phyloP scores from a whole-genome alignment of 2,113 vertebrate species.

The Chitala chitala region DNA sequence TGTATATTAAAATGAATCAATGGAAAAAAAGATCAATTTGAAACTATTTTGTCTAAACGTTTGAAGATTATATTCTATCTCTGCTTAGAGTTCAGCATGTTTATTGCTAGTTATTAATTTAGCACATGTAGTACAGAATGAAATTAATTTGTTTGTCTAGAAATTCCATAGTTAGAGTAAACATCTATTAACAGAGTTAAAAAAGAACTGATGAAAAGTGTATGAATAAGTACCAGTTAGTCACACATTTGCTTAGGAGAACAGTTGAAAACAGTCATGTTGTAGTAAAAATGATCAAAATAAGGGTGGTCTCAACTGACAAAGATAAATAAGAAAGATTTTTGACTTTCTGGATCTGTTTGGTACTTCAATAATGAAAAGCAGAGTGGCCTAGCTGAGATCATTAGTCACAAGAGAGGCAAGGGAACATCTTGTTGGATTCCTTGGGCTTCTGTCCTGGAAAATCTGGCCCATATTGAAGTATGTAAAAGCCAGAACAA shows the following conservation, averaged over 20 bases:
- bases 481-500: not conserved
- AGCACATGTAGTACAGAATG: not conserved
- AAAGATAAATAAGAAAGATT: conserved; percentile 20
- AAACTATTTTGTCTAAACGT: too few relatives aligned
- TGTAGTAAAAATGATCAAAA: conserved; percentile 1
- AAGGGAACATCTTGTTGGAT: conserved; percentile 11
- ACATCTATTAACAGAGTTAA: not conserved
- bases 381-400: conserved; percentile 24
- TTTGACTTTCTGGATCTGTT: conserved; percentile 30
- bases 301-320: not conserved
- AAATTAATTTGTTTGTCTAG: not conserved
- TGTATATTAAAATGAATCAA: too few relatives aligned
- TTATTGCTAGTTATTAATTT: not conserved
- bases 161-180: not conserved
- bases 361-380: conserved; percentile 21
- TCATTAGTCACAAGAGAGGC: conserved; percentile 19
- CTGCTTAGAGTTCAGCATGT: too few relatives aligned
- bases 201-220: too few relatives aligned
- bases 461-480: conserved; percentile 13
- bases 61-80: too few relatives aligned
- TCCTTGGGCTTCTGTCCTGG: not conserved
- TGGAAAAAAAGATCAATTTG: too few relatives aligned
- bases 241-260: not conserved
- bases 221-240: not conserved
- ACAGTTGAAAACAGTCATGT: not conserved